phyloP scores from a whole-genome alignment of 2,888 invertebrate species.

The Cyaniris semiargus region DNA sequence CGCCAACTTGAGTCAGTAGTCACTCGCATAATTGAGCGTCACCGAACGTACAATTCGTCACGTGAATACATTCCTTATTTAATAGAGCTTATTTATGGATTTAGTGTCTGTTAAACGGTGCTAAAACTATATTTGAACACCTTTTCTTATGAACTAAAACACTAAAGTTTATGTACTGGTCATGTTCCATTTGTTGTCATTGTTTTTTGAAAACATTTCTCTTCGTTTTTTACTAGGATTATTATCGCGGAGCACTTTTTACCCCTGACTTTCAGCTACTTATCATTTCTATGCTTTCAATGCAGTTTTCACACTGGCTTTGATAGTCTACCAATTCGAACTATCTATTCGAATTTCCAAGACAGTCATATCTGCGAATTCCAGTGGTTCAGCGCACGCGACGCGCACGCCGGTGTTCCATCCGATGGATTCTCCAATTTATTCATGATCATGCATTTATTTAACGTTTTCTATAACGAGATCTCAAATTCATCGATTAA shows the following conservation, averaged over 20 bases:
- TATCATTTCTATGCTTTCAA: background rate
- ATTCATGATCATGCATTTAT: conserved; percentile 43
- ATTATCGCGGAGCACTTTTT: too few relatives aligned
- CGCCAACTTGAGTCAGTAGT: background rate
- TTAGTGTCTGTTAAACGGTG: background rate
- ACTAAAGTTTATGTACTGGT: too few relatives aligned
- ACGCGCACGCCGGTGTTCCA: conserved; percentile 48
- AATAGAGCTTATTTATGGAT: background rate
- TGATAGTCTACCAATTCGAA: background rate
- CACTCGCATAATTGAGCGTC: background rate
- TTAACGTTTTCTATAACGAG: conserved; percentile 42
- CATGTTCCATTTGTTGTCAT: too few relatives aligned
- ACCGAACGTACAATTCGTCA: background rate
- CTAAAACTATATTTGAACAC: too few relatives aligned
- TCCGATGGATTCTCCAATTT: conserved; percentile 47
- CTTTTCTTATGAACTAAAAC: too few relatives aligned
- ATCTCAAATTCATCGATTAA: conserved; percentile 35
- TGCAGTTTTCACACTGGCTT: background rate
- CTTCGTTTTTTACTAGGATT: too few relatives aligned
- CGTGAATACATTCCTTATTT: background rate
- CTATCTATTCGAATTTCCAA: conserved; percentile 41
- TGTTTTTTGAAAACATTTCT: too few relatives aligned
- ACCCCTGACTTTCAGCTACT: background rate
- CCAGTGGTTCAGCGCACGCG: conserved; percentile 49
- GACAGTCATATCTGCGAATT: conserved; percentile 40